phyloP scores from a whole-genome alignment of 2,113 vertebrate genomes.

The Nibea albiflora region DNA sequence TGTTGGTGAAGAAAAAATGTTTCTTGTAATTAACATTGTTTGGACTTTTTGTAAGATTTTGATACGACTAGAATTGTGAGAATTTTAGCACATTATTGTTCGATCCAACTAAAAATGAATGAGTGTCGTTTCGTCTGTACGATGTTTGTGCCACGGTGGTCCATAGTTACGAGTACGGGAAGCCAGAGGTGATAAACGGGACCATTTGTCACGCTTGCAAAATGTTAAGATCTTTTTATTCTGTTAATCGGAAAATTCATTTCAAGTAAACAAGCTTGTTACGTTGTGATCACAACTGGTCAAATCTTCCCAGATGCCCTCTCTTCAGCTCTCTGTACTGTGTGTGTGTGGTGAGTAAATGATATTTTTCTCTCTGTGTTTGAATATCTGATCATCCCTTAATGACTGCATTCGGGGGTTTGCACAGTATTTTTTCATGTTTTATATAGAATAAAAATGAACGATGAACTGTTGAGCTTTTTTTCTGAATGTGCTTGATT shows the following conservation, averaged over 20 bases:
- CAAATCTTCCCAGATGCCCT: neutral
- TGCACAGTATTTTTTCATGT: constrained; percentile 48
- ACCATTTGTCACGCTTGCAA: neutral
- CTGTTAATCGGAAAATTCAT: neutral
- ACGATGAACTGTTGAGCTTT: neutral
- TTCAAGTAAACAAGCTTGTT: neutral
- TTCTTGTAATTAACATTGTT: constrained; percentile 17
- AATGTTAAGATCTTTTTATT: neutral
- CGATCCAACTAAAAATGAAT: neutral
- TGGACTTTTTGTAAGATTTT: constrained; percentile 45
- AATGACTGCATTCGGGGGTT: constrained; percentile 33
- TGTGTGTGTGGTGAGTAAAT: constrained; percentile 9
- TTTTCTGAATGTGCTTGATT: neutral
- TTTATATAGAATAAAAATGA: constrained; percentile 48
- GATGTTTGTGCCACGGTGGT: constrained; percentile 22
- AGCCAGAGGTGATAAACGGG: neutral
- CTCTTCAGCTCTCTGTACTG: neutral
- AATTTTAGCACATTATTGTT: constrained; percentile 22
- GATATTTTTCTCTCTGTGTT: neutral
- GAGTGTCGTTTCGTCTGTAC: neutral
- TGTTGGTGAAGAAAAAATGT: neutral
- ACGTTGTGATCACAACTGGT: neutral
- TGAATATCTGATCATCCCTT: constrained; percentile 40
- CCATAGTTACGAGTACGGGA: constrained; percentile 20
- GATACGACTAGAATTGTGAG: constrained; percentile 27